Conservation (phyloP, 2,797 vertebrate species). For the Muscicapa striata region DNA sequence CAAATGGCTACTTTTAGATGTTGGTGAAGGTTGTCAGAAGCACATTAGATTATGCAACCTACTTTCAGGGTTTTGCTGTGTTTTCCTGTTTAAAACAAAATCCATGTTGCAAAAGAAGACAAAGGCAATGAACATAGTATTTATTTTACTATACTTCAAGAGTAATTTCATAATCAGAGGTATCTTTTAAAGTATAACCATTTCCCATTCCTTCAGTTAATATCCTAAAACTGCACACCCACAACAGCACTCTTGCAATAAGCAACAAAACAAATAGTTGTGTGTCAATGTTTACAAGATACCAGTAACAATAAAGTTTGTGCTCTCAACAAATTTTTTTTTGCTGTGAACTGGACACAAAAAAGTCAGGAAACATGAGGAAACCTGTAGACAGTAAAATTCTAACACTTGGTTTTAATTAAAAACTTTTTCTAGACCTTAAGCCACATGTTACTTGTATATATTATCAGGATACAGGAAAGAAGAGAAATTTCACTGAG, state of each 20-base stretch:
- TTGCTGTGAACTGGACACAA: not conserved
- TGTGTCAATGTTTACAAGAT: not conserved
- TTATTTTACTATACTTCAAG: not conserved
- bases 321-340: not conserved
- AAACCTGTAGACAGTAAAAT: not conserved
- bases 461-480: not conserved
- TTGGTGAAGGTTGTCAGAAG: slow-evolving; percentile 74
- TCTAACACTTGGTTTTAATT: slow-evolving; percentile 41
- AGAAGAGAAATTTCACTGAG: not conserved
- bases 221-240: not conserved
- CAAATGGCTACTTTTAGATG: slow-evolving; percentile 68
- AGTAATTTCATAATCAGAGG: not conserved
- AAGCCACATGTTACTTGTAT: slow-evolving; percentile 14
- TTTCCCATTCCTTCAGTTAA: not conserved
- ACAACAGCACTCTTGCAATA: not conserved
- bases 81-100: slow-evolving; percentile 51
- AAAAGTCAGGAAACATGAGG: not conserved
- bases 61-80: slow-evolving; percentile 20
- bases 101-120: not conserved
- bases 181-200: not conserved
- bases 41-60: slow-evolving; percentile 70
- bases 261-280: not conserved
- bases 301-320: not conserved
- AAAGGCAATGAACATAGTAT: not conserved
- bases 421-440: slow-evolving; percentile 12